A percentile compares a stretch with the other conserved stretches of the same genome.
These are phyloP conservation scores for Sogatella furcifera DNA, from an alignment of 1,140 invertebrate genomes.

Conservation along the genomic window DNA sequence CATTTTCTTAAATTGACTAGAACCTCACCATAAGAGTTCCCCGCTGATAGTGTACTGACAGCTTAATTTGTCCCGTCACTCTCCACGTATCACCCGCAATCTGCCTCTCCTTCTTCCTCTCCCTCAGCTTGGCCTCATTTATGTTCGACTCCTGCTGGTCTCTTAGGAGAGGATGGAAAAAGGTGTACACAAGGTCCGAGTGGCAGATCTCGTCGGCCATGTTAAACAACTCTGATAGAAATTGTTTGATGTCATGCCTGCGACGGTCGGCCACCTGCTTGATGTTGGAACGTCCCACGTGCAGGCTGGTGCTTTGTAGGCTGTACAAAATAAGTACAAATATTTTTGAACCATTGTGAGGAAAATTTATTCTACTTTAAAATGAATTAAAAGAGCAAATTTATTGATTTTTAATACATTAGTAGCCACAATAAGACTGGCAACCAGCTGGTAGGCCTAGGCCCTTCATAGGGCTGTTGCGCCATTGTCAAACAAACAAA, in stretches of 20 bases:
- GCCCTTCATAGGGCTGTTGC: no score
- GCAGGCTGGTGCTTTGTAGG: conserved; percentile 58
- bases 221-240: conserved; percentile 74
- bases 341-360: no score
- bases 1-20: no score
- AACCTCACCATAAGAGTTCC: conserved; percentile 49
- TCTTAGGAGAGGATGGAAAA: conserved; percentile 89
- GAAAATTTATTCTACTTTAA: not conserved
- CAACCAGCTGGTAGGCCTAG: no score
- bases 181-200: conserved; percentile 93
- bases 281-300: conserved; percentile 85
- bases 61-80: conserved; percentile 55
- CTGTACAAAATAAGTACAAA: conserved; percentile 21
- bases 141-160: conserved; percentile 76
- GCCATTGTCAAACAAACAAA: no score
- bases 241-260: conserved; percentile 73
- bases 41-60: conserved; percentile 73
- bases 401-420: no score
- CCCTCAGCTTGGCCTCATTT: conserved; percentile 36
- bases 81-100: conserved; percentile 19
- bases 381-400: conserved; percentile 19
- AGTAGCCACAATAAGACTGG: no score
- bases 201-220: conserved; percentile 89
- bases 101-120: conserved; percentile 15
- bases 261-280: conserved; percentile 88